These are phyloP conservation scores for Lates japonicus DNA, from an alignment of 2,797 vertebrate species.

Conservation along the genomic window DNA sequence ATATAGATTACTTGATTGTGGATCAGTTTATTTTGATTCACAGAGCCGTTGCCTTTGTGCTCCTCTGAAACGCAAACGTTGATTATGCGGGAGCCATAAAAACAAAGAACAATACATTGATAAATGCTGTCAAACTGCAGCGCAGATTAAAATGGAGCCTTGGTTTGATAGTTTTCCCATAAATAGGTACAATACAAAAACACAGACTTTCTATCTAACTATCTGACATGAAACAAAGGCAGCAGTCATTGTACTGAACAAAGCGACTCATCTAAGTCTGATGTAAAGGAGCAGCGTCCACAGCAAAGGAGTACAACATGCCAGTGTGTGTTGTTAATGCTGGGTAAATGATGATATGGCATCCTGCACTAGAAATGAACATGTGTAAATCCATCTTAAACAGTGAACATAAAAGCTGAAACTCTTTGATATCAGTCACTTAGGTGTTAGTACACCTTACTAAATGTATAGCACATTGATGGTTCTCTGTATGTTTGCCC, in stretches of 20 bases:
- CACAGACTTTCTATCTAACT: not conserved
- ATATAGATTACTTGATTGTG: constrained; percentile 44
- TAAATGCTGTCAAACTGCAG: constrained; percentile 41
- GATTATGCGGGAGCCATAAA: constrained; percentile 42
- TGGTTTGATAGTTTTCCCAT: not conserved
- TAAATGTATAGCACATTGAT: not conserved
- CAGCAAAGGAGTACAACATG: not conserved
- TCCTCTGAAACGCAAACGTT: constrained; percentile 35
- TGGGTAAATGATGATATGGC: not conserved
- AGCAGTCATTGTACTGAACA: constrained; percentile 7
- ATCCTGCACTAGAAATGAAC: not conserved
- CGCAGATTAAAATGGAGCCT: constrained; percentile 31
- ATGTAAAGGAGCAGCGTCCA: not conserved
- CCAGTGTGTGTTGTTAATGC: not conserved
- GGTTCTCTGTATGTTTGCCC: not conserved
- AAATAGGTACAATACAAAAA: constrained; percentile 3
- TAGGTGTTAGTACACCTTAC: not conserved
- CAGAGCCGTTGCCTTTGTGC: constrained; percentile 43
- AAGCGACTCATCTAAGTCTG: not conserved
- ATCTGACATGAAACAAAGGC: constrained; percentile 4
- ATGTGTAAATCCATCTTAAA: not conserved
- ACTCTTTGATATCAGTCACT: not conserved
- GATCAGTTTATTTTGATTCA: constrained; percentile 28
- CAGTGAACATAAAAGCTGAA: not conserved
- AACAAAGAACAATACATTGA: constrained; percentile 12